A percentile compares a stretch with the other conserved stretches of the same genome.
Evolutionary conservation across 2,888 invertebrate species (phyloP).

Genomic region (Andrena haemorrhoa): DNA sequence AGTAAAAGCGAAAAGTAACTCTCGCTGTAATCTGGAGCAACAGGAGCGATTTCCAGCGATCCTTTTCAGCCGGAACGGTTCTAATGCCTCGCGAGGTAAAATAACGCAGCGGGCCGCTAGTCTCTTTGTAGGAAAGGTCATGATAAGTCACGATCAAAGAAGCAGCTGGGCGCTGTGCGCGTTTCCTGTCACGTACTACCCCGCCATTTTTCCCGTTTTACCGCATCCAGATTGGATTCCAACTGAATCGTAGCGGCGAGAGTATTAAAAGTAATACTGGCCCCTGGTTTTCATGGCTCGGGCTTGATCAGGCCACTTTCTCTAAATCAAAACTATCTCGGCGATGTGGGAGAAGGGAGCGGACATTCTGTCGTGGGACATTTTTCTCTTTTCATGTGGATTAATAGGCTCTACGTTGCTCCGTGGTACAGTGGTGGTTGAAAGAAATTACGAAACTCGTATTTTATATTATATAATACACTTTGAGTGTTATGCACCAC

Average conservation of each 20-base stretch:
- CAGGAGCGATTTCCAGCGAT: conserved; percentile 11
- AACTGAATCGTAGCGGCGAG: conserved; percentile 2
- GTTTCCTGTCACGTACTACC: conserved; percentile 58
- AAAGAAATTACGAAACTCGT: neutral
- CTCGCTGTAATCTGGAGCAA: neutral
- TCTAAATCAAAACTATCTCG: neutral
- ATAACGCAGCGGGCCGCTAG: conserved; percentile 17
- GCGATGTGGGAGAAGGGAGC: no score
- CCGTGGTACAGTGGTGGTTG: neutral
- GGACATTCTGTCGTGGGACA: neutral
- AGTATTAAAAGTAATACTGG: conserved; percentile 44
- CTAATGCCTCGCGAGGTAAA: neutral
- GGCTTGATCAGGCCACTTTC: neutral
- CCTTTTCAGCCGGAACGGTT: conserved; percentile 3
- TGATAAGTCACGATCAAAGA: conserved; percentile 60
- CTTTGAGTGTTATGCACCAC: no score
- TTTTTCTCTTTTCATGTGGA: neutral
- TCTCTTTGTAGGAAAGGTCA: conserved; percentile 52
- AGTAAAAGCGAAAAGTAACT: neutral
- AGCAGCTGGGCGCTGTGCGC: conserved; percentile 1
- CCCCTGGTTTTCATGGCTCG: neutral
- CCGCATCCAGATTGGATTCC: conserved; percentile 50
- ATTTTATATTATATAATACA: no score
- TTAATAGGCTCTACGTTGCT: neutral
- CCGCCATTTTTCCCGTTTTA: conserved; percentile 41